A percentile compares a stretch with the other conserved stretches of the same genome.
These are phyloP conservation scores for Drosophila subpulchrella DNA, from an alignment of 1,140 invertebrate species.

Conservation along the genomic window DNA sequence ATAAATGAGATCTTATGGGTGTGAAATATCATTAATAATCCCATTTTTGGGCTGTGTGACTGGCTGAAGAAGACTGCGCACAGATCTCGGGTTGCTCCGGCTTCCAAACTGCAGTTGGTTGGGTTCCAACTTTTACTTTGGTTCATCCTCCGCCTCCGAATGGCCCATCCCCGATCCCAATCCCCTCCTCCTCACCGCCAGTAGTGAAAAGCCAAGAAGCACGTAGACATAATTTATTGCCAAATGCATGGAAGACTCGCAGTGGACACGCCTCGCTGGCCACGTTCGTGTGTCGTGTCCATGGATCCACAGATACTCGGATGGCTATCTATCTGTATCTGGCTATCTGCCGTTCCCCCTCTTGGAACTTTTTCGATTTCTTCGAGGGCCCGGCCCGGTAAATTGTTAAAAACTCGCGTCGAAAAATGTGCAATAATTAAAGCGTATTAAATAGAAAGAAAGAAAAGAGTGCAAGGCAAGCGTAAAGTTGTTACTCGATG, in stretches of 20 bases:
- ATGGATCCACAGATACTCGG: conserved; percentile 18
- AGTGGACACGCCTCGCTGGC: conserved; percentile 50
- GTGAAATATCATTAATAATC: too few relatives aligned
- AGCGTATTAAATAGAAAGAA: conserved; percentile 37
- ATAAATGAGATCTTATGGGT: too few relatives aligned
- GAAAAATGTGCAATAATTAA: conserved; percentile 62
- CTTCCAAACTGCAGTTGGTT: conserved; percentile 11
- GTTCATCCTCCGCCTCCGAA: conserved; percentile 9
- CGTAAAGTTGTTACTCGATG: conserved; percentile 49
- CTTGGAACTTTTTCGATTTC: conserved; percentile 50
- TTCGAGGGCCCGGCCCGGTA: conserved; percentile 33
- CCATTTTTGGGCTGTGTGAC: background rate
- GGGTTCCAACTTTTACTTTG: conserved; percentile 30
- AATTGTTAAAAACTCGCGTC: conserved; percentile 16
- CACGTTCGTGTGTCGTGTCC: conserved; percentile 51
- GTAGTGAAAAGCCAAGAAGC: conserved; percentile 56
- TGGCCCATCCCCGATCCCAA: background rate
- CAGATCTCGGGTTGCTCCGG: conserved; percentile 25
- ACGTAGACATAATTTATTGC: conserved; percentile 65
- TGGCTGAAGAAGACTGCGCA: conserved; percentile 15
- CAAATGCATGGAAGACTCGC: conserved; percentile 58
- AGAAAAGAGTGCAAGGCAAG: conserved; percentile 42
- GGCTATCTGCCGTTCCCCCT: conserved; percentile 1
- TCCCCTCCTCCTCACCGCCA: conserved; percentile 4
- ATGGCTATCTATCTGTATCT: background rate